Percentiles rank a stretch among this genome's conserved stretches.
Conservation (phyloP, 2,113 vertebrate genomes). For the Myanophis thanlyinensis region DNA sequence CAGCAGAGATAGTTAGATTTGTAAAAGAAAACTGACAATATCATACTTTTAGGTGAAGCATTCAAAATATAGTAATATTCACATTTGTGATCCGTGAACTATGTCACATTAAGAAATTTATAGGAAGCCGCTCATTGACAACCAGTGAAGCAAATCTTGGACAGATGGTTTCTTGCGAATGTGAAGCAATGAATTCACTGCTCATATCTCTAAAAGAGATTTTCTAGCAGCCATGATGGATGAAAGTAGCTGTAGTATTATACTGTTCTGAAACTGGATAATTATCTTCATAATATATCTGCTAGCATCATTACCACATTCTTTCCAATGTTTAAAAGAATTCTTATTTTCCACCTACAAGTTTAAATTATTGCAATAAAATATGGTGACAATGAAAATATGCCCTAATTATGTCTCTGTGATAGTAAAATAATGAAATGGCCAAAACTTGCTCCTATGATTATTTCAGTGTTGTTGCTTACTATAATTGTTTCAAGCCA, state of each 20-base stretch:
- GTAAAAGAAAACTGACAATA: not conserved
- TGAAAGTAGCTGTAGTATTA: slow-evolving; percentile 23
- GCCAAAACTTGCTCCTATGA: slow-evolving; percentile 63
- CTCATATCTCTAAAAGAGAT: slow-evolving; percentile 34
- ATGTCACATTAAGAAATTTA: slow-evolving; percentile 46
- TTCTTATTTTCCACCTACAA: slow-evolving; percentile 47
- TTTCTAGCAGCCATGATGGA: slow-evolving; percentile 39
- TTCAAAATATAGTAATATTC: slow-evolving; percentile 24
- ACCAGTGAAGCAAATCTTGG: slow-evolving; percentile 40
- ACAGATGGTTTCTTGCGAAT: slow-evolving; percentile 60
- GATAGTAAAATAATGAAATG: slow-evolving; percentile 53
- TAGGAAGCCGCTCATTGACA: slow-evolving; percentile 48
- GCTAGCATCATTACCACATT: slow-evolving; percentile 34
- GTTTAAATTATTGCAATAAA: slow-evolving; percentile 57
- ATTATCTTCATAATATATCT: slow-evolving; percentile 46
- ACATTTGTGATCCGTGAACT: not conserved
- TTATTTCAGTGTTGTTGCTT: slow-evolving; percentile 65
- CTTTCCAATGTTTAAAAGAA: slow-evolving; percentile 45
- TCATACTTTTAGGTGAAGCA: not conserved
- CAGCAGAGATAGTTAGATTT: not conserved
- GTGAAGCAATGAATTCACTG: slow-evolving; percentile 55
- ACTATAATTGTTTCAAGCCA: slow-evolving; percentile 73
- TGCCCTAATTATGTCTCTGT: slow-evolving; percentile 59
- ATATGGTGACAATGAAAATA: slow-evolving; percentile 60
- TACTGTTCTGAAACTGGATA: slow-evolving; percentile 34